phyloP scores from a whole-genome alignment of 1,140 invertebrate species.

The Ectropis grisescens region DNA sequence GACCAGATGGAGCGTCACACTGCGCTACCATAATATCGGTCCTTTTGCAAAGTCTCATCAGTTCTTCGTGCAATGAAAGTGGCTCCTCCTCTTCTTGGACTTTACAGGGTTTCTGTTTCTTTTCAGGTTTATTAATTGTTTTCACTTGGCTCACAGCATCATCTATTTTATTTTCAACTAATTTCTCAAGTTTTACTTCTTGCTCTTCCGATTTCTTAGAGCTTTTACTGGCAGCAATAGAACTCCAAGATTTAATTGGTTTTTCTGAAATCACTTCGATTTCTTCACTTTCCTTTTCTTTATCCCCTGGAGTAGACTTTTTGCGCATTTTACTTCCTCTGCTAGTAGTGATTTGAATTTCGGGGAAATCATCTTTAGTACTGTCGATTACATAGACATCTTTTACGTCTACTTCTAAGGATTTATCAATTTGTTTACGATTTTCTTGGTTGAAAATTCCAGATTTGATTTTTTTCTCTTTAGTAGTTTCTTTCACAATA shows the following conservation, averaged over 20 bases:
- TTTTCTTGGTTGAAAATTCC: conserved; percentile 30
- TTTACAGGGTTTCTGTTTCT: too few species aligned
- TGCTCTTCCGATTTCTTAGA: conserved; percentile 10
- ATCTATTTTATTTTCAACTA: conserved; percentile 1
- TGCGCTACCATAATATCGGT: conserved; percentile 63
- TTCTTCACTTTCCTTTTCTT: conserved; percentile 5
- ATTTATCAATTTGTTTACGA: conserved; percentile 24
- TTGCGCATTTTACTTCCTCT: conserved; percentile 40
- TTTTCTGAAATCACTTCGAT: conserved; percentile 15
- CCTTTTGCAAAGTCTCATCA: conserved; percentile 54
- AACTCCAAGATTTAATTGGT: conserved; percentile 29
- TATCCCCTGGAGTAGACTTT: conserved; percentile 29
- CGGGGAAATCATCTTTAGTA: conserved; percentile 50
- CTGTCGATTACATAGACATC: conserved; percentile 58
- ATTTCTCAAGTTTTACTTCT: too few species aligned
- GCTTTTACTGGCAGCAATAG: conserved; percentile 26
- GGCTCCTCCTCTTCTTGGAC: too few species aligned
- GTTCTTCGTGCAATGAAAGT: conserved; percentile 54
- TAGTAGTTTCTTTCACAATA: conserved; percentile 27
- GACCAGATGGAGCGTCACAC: conserved; percentile 51
- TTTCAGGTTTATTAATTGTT: conserved; percentile 16
- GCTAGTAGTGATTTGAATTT: conserved; percentile 62
- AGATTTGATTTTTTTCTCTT: conserved; percentile 39
- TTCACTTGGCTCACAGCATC: conserved; percentile 9
- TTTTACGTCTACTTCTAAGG: conserved; percentile 31